Evolutionary conservation across 2,888 invertebrate genomes (phyloP).

Genomic region (Ypsolopha scabrella): DNA sequence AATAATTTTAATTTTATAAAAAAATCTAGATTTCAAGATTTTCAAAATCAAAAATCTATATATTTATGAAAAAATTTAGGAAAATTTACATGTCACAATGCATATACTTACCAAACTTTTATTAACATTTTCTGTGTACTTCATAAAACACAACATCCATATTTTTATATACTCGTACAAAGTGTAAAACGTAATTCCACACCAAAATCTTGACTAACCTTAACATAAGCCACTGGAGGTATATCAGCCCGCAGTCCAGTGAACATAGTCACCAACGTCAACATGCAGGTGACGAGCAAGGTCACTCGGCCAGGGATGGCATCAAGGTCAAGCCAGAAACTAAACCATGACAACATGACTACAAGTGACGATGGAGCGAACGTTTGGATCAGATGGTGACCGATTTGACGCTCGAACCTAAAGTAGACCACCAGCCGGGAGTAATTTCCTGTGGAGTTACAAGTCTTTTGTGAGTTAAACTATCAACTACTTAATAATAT

Average conservation of each 20-base stretch:
- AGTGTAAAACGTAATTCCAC: neutral
- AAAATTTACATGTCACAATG: too few species aligned
- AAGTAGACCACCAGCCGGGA: slow-evolving; percentile 83
- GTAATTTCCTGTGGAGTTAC: slow-evolving; percentile 73
- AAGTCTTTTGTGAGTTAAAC: neutral
- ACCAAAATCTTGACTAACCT: slow-evolving; percentile 61
- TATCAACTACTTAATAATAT: too few species aligned
- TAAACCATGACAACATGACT: slow-evolving; percentile 88
- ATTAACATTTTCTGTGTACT: neutral
- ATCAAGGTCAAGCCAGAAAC: slow-evolving; percentile 87
- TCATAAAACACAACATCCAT: neutral
- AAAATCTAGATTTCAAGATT: too few species aligned
- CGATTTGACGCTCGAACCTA: slow-evolving; percentile 85
- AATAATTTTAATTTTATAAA: too few species aligned
- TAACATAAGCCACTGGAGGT: slow-evolving; percentile 88
- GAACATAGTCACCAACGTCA: slow-evolving; percentile 89
- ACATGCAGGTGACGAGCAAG: slow-evolving; percentile 84
- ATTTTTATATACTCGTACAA: too few species aligned
- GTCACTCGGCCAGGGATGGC: slow-evolving; percentile 88
- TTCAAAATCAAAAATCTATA: too few species aligned
- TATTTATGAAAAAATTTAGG: too few species aligned
- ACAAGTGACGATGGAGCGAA: slow-evolving; percentile 87
- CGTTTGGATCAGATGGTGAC: slow-evolving; percentile 87
- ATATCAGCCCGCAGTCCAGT: slow-evolving; percentile 85
- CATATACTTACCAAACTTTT: neutral